A percentile compares a stretch with the other conserved stretches of the same genome.
Conservation (phyloP, 2,113 vertebrate species). For the Lonchura striata region DNA sequence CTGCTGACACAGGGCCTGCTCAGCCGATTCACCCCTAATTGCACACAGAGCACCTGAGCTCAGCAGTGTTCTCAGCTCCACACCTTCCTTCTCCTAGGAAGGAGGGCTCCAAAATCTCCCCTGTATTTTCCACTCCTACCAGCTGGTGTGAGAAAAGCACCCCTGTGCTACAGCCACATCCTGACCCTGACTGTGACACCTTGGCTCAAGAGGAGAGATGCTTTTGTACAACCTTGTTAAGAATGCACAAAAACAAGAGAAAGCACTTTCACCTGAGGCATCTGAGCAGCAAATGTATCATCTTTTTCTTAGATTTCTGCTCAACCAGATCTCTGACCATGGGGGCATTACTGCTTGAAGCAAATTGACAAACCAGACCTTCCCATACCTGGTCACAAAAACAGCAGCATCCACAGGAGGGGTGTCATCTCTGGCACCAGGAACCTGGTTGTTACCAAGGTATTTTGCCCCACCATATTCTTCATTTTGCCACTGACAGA, state of each 20-base stretch:
- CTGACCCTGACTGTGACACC: neutral
- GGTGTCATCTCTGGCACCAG: slow-evolving; percentile 84
- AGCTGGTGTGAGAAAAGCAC: neutral
- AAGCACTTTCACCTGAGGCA: neutral
- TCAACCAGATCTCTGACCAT: neutral
- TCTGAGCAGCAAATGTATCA: neutral
- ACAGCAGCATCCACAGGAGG: slow-evolving; percentile 91
- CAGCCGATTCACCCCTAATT: neutral
- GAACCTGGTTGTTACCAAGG: slow-evolving; percentile 90
- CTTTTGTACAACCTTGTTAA: neutral
- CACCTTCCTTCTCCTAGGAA: neutral
- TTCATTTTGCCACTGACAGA: slow-evolving; percentile 95
- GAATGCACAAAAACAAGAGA: neutral
- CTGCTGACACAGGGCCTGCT: neutral
- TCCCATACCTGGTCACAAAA: slow-evolving; percentile 90
- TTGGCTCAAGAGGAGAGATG: neutral
- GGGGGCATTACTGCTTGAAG: neutral
- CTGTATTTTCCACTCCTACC: neutral
- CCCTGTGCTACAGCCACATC: neutral
- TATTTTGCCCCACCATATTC: slow-evolving; percentile 87
- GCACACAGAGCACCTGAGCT: neutral
- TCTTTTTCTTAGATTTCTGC: neutral
- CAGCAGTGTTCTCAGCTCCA: neutral
- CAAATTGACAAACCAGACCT: neutral
- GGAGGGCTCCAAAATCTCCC: neutral